Evolutionary conservation across 2,113 vertebrate genomes (phyloP), one percentile per base, ranked within the genome.

Genomic region (Cochlearius cochlearius): DNA sequence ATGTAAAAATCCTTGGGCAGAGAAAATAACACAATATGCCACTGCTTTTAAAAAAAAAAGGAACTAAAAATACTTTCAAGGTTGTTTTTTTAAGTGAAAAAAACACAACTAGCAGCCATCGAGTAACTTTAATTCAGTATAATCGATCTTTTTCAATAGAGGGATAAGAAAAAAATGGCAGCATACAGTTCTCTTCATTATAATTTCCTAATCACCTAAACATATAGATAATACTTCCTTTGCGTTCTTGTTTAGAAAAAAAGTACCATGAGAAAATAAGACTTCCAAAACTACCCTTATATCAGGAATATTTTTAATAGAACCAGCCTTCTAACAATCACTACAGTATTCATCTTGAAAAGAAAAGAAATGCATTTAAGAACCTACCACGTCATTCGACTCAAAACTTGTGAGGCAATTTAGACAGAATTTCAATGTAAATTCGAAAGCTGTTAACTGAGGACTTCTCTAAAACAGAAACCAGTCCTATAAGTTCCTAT

Each of bases 251-350:
- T 79, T 94, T 72, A 93, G 49, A 30, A 88, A 81, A 64, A 47
- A 93, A 84, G 14, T 55, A 86, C 29, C 34, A 69, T 19, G 10
- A 92, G 34, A 92, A 94, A 94, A 90, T 39, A 74, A 81, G 34
- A 32, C 45, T 79, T 94, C 12, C 74, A 78, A 86, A 96, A 79
- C 49, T 53, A 88, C 58, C 36, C 39, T 86, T 79, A 12, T 32
- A 68, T 88, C 43, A 95, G 29, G n/a, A 95, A 56, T 64, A 92
- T 64, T 94, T 91, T 91, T 76, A 96, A 94, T 52, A 91, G 66
- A 92, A 80, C 16, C 36, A 75, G 34, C 36, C 38, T 78, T 90
- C 78, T 60, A 82, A 92, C 36, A 73, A 68, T 53, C 63, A 56
- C 49, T 60, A 62, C 30, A 9, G 4, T 68, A 36, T 75, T 79